These are phyloP conservation scores for Brachyistius frenatus DNA, from an alignment of 2,113 vertebrate genomes.

Conservation along the genomic window DNA sequence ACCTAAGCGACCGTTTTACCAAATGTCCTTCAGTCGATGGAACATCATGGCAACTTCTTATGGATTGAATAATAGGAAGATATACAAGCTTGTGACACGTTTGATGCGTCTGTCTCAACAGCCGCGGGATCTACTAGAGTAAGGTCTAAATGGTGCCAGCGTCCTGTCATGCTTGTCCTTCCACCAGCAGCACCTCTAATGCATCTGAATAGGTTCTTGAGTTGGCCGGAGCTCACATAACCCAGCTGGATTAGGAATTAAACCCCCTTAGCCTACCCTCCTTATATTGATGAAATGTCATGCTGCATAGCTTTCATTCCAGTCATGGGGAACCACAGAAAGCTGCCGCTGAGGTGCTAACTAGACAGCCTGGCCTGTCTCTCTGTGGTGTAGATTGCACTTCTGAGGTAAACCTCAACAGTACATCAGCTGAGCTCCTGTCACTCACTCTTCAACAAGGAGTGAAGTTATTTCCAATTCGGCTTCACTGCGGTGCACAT, in stretches of 20 bases:
- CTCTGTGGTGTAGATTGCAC: constrained; percentile 44
- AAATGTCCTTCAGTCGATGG: background rate
- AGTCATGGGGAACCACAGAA: constrained; percentile 64
- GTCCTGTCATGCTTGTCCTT: constrained; percentile 74
- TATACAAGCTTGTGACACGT: background rate
- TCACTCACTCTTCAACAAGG: constrained; percentile 64
- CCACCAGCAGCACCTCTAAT: constrained; percentile 66
- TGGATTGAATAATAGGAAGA: constrained; percentile 23
- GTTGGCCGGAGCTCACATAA: constrained; percentile 78
- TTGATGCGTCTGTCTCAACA: constrained; percentile 22
- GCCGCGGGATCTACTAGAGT: constrained; percentile 39
- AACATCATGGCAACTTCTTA: constrained; percentile 20
- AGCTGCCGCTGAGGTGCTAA: constrained; percentile 73
- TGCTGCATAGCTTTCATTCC: constrained; percentile 80
- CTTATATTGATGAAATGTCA: constrained; percentile 84
- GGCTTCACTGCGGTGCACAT: constrained; percentile 1
- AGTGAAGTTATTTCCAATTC: constrained; percentile 51
- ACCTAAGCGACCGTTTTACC: background rate
- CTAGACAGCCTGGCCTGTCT: constrained; percentile 69
- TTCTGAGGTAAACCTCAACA: constrained; percentile 56
- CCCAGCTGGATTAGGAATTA: constrained; percentile 79
- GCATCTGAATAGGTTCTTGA: constrained; percentile 72
- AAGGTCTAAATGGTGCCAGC: constrained; percentile 58
- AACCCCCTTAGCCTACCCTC: constrained; percentile 70
- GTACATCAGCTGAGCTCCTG: constrained; percentile 50